Evolutionary conservation across 2,888 invertebrate genomes (phyloP).

Genomic region (Andricus curvator): DNA sequence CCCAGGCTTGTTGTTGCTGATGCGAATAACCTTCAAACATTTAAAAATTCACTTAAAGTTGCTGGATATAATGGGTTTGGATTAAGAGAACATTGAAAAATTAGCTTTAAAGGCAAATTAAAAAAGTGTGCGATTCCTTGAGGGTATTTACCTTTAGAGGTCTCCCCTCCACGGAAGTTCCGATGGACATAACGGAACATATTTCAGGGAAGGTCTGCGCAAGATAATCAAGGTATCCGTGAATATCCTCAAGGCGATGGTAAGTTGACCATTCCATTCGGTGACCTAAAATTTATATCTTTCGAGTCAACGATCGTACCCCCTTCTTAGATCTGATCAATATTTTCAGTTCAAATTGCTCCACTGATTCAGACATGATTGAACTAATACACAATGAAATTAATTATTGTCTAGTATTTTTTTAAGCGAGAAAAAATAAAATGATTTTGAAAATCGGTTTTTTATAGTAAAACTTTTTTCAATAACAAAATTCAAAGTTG

Average conservation of each 20-base stretch:
- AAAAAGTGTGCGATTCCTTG: neutral
- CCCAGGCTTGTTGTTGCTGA: slow-evolving; percentile 84
- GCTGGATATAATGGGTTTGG: too few species aligned
- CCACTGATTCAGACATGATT: slow-evolving; percentile 60
- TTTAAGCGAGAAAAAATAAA: too few species aligned
- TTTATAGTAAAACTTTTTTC: too few species aligned
- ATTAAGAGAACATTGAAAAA: neutral
- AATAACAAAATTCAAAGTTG: too few species aligned
- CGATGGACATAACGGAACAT: slow-evolving; percentile 87
- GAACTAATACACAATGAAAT: neutral
- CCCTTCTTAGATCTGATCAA: slow-evolving; percentile 41
- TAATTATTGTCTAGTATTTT: too few species aligned
- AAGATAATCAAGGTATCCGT: slow-evolving; percentile 86
- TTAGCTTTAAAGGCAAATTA: too few species aligned
- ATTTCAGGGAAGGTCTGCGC: slow-evolving; percentile 86
- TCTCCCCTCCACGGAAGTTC: slow-evolving; percentile 86
- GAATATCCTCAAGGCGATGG: slow-evolving; percentile 85
- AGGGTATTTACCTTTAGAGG: slow-evolving; percentile 82
- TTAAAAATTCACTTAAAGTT: neutral
- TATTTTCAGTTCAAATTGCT: slow-evolving; percentile 49
- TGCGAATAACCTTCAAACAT: slow-evolving; percentile 77
- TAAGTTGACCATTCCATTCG: slow-evolving; percentile 89
- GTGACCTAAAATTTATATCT: slow-evolving; percentile 75
- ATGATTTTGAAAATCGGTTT: too few species aligned
- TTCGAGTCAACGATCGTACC: slow-evolving; percentile 17